These are phyloP conservation scores for Phymastichus coffea DNA, from an alignment of 1,140 invertebrate species.

Conservation along the genomic window DNA sequence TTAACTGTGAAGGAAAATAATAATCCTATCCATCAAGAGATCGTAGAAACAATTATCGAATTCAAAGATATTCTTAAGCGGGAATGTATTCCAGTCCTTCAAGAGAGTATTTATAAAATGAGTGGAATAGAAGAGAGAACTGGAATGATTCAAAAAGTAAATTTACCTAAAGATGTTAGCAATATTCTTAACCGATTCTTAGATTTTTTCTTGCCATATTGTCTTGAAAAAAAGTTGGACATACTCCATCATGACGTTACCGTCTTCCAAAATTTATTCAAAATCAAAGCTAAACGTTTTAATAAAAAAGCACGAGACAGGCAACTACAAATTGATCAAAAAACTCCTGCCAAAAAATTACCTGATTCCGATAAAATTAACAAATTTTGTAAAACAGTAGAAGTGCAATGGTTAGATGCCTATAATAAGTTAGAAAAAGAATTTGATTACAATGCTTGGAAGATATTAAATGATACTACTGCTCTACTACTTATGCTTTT, in stretches of 20 bases:
- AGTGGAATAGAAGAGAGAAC: not conserved
- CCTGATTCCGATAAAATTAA: not conserved
- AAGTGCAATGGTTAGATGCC: not conserved
- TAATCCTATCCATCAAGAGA: not conserved
- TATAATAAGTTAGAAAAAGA: not conserved
- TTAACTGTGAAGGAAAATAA: not conserved
- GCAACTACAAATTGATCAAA: not conserved
- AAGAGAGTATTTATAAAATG: not conserved
- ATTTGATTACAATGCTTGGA: not conserved
- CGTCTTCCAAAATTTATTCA: too few relatives aligned
- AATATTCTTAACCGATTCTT: not conserved
- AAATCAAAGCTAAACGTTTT: too few relatives aligned
- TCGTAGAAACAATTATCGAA: too few relatives aligned
- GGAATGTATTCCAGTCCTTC: not conserved
- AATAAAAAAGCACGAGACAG: not conserved
- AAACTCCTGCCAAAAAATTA: not conserved
- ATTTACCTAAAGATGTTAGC: not conserved
- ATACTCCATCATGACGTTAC: too few relatives aligned
- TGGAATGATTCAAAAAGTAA: not conserved
- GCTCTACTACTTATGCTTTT: not conserved
- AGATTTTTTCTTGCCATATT: not conserved
- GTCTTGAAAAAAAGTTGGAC: not conserved
- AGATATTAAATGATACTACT: not conserved
- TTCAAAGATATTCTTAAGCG: not conserved
- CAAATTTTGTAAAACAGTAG: not conserved